Conservation (phyloP, 2,113 vertebrate species). For the Sinocyclocheilus grahami region DNA sequence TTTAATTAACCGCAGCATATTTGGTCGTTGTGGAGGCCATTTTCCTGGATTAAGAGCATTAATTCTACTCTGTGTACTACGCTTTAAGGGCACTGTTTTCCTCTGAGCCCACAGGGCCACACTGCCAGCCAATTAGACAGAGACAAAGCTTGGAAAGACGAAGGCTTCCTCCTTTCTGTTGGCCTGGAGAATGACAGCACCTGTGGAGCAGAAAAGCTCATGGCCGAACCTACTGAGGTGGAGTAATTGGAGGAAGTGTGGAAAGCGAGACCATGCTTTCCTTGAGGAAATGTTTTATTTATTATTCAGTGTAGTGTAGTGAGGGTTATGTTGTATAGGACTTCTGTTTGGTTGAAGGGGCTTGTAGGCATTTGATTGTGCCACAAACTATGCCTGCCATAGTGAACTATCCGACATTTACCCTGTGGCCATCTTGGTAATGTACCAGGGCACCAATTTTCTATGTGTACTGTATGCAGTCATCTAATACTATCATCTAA, state of each 20-base stretch:
- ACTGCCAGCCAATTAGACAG: constrained; percentile 37
- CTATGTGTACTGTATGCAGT: not conserved
- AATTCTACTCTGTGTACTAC: not conserved
- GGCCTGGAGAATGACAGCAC: constrained; percentile 22
- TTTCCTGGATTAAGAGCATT: constrained; percentile 36
- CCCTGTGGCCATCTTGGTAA: not conserved
- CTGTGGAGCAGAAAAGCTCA: constrained; percentile 33
- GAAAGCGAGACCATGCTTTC: constrained; percentile 4
- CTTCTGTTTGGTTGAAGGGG: not conserved
- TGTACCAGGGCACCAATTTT: not conserved
- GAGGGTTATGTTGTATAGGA: not conserved
- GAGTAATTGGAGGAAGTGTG: constrained; percentile 48
- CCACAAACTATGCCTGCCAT: not conserved
- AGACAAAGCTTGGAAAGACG: constrained; percentile 3
- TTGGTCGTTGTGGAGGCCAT: constrained; percentile 2
- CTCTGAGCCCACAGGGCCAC: constrained; percentile 16
- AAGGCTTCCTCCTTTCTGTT: constrained; percentile 6
- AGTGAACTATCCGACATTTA: not conserved
- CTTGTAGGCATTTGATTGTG: too few species aligned
- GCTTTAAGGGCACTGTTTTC: not conserved
- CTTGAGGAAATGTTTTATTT: constrained; percentile 42
- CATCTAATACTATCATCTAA: too few species aligned
- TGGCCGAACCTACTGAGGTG: constrained; percentile 12
- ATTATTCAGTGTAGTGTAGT: constrained; percentile 29
- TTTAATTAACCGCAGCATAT: constrained; percentile 44